phyloP scores from a whole-genome alignment of 2,113 vertebrate species.

The Gnathonemus echidnorhynchus region DNA sequence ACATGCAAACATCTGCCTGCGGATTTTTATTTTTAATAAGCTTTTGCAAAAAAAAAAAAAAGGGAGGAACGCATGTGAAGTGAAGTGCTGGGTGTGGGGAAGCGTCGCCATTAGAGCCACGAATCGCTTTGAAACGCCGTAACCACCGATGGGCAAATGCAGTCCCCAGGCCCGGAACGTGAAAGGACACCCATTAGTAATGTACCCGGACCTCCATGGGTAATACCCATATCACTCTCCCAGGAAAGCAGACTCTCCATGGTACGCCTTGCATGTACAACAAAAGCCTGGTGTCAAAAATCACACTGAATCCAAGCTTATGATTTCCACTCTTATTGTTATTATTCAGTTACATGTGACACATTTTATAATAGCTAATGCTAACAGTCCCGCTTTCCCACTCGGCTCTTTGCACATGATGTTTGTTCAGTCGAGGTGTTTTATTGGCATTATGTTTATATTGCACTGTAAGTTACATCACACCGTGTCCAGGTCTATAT shows the following conservation, averaged over 20 bases:
- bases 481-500: not conserved
- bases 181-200: not conserved
- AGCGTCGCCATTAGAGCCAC: not conserved
- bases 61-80: not conserved
- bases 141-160: not conserved
- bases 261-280: not conserved
- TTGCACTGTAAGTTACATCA: not conserved
- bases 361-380: not conserved
- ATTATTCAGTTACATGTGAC: not conserved
- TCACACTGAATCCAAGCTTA: not conserved
- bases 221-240: not conserved
- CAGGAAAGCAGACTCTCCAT: not conserved
- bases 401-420: not conserved
- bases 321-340: not conserved
- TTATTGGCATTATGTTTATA: not conserved
- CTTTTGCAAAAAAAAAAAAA: not conserved
- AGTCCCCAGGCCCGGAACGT: not conserved
- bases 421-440: not conserved
- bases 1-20: not conserved
- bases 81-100: not conserved
- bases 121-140: not conserved
- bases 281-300: not conserved
- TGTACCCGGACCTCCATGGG: not conserved
- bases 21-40: not conserved
- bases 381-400: not conserved